These are phyloP conservation scores for Rhyacophila evoluta DNA, from an alignment of 2,888 invertebrate genomes.

Conservation along the genomic window DNA sequence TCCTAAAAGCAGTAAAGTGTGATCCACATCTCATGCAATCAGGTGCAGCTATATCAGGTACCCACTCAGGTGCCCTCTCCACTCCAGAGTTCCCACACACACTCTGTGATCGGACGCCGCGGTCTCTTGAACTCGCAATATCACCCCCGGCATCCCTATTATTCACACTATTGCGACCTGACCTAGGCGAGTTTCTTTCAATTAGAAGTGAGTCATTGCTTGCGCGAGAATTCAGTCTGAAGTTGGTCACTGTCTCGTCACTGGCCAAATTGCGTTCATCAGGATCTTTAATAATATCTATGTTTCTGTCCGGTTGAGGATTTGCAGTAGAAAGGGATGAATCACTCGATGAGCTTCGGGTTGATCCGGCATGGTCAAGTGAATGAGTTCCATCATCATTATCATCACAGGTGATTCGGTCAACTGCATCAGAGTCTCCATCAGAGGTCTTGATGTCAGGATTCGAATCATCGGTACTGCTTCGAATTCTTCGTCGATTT, in stretches of 20 bases:
- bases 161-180: constrained; percentile 11
- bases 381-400: not conserved
- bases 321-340: constrained; percentile 29
- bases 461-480: constrained; percentile 8
- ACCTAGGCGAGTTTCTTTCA: not conserved
- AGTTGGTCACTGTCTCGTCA: not conserved
- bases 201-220: not conserved
- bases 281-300: not conserved
- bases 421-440: not conserved
- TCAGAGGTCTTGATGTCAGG: not conserved
- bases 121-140: constrained; percentile 26
- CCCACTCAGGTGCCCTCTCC: constrained; percentile 85
- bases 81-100: constrained; percentile 48
- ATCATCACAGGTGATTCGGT: not conserved
- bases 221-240: not conserved
- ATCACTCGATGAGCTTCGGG: constrained; percentile 34
- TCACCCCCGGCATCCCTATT: not conserved
- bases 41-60: constrained; percentile 93
- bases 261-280: not conserved
- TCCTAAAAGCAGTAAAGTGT: constrained; percentile 93
- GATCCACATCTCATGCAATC: constrained; percentile 94
- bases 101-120: constrained; percentile 56
- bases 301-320: not conserved
- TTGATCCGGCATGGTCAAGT: not conserved
- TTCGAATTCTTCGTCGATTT: constrained; percentile 1